Base-by-base conservation (phyloP, 2,113 vertebrate genomes). In the Pluvianellus socialis region DNA sequence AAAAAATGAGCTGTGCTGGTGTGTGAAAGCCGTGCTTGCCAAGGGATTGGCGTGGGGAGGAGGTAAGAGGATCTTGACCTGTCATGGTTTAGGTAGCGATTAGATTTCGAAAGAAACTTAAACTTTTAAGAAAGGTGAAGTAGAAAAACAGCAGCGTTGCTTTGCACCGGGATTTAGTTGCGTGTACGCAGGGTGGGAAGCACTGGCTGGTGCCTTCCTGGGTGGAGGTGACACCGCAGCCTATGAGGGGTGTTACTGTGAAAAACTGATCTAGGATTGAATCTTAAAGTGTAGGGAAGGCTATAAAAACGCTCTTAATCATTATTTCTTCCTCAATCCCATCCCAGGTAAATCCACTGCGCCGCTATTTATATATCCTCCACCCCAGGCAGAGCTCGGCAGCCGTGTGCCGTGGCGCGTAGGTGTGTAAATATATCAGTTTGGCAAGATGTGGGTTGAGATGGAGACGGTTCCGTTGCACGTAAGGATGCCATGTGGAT, bases 351-450 rank as follows among this genome's bases (percentile, higher is more conserved):
- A 32, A 24, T 42, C 38, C 66, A 4, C 21, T 12, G 6, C 30
- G 2, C 30, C 12, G 3, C 21, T 53, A 2, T 33, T 53, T 59
- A 11, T 17, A 2, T 20, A 20, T 49, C 44, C 28, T 45, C 38
- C 44, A 10, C 24, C 28, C 50, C 12, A 28, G 52, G 27, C 47
- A 15, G 24, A 6, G 62, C 70, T 44, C 49, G 1, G 2, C 23
- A 17, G 47, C 3, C 0, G 3, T 4, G 63, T 32, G 15, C 44
- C 3, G 0, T 18, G 59, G 24, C 4, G 4, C 2, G 17, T 26
- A 7, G 56, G 55, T 7, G 61, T 17, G 7, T 7, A 3, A 3
- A 27, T 14, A 1, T 14, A 2, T 10, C 6, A 7, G 14, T 45
- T 19, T 22, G 45, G 53, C 18, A 6, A 42, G 42, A 33, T 2